Conservation (phyloP, 2,113 vertebrate species). For the Dermatemys mawii region DNA sequence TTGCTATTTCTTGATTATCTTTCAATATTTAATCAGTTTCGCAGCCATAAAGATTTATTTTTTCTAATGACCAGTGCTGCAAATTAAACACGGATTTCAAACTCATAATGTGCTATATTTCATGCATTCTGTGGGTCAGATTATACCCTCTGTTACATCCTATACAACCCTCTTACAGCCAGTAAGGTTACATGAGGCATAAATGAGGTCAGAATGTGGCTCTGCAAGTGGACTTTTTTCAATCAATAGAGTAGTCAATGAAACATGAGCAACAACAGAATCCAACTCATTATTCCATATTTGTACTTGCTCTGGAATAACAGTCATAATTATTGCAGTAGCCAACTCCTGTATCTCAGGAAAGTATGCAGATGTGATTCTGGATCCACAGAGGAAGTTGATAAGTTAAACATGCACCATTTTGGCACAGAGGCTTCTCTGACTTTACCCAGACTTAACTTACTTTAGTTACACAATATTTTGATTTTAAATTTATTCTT, state of each 20-base stretch:
- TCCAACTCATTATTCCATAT: neutral
- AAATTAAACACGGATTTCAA: neutral
- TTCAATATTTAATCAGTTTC: accelerated
- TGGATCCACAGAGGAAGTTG: neutral
- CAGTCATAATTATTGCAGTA: neutral
- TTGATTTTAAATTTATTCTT: neutral
- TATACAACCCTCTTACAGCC: neutral
- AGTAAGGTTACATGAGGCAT: neutral
- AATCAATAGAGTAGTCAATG: constrained; percentile 5
- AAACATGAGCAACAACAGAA: constrained; percentile 17
- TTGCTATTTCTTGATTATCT: neutral
- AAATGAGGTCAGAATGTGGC: constrained; percentile 17
- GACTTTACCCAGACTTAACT: neutral
- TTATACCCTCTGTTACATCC: neutral
- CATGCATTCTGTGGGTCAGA: neutral
- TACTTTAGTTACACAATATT: neutral
- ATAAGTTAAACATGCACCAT: neutral
- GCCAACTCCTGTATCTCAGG: neutral
- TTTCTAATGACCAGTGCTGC: neutral
- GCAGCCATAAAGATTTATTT: neutral
- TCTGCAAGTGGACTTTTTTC: neutral
- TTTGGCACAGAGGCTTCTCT: neutral
- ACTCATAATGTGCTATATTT: neutral
- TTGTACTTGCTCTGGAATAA: neutral
- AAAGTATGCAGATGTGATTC: neutral